Evolutionary conservation across 2,888 invertebrate species (phyloP).

Genomic region (Cartodere bifasciata): DNA sequence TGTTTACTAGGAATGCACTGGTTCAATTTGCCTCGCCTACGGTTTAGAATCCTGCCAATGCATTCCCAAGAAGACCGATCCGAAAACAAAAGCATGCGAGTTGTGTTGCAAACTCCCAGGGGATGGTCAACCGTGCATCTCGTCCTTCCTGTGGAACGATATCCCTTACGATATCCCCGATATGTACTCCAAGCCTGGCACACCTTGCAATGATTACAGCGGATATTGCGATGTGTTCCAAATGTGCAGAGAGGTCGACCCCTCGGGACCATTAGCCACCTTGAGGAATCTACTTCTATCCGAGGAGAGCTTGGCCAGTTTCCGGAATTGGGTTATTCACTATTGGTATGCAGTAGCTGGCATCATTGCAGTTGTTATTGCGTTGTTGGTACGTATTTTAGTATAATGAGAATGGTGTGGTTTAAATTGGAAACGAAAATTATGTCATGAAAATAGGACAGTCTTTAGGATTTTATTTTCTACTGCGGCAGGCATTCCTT

Average conservation of each 20-base stretch:
- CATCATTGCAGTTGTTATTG: conserved; percentile 58
- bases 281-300: conserved; percentile 73
- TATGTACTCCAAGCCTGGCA: conserved; percentile 87
- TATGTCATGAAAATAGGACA: too few relatives aligned
- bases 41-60: conserved; percentile 94
- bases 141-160: conserved; percentile 84
- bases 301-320: conserved; percentile 80
- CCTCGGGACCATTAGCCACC: conserved; percentile 83
- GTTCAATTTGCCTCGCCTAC: conserved; percentile 94
- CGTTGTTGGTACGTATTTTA: conserved; percentile 63
- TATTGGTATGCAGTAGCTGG: conserved; percentile 86
- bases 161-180: conserved; percentile 84
- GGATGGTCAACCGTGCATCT: conserved; percentile 68
- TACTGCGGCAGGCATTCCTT: too few relatives aligned
- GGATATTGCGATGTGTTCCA: conserved; percentile 67
- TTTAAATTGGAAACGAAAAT: too few relatives aligned
- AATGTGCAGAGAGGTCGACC: conserved; percentile 83
- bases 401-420: not conserved
- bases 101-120: conserved; percentile 83
- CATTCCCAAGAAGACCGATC: conserved; percentile 63
- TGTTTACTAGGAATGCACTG: conserved; percentile 71
- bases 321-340: conserved; percentile 73
- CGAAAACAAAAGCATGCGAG: conserved; percentile 79
- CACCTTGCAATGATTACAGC: conserved; percentile 87
- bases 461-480: too few relatives aligned